Conservation (phyloP, 2,113 vertebrate species). For the Monarcha castaneiventris region DNA sequence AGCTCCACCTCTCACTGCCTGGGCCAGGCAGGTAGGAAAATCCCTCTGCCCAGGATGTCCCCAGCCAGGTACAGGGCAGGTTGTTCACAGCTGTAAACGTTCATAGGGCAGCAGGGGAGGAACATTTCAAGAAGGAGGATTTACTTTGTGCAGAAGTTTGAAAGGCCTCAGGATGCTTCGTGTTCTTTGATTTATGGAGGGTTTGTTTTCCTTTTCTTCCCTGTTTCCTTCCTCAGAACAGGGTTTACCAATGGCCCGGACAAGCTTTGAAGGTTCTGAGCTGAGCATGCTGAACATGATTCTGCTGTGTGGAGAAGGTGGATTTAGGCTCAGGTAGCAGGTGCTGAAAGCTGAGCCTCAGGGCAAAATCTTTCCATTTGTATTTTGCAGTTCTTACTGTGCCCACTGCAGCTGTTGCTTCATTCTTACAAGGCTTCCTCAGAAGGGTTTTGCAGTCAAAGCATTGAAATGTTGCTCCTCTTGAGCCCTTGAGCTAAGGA, state of each 20-base stretch:
- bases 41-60: background rate
- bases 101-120: background rate
- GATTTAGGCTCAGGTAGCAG: background rate
- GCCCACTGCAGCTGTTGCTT: background rate
- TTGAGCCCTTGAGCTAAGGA: background rate
- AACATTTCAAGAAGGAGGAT: conserved; percentile 34
- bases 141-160: conserved; percentile 1
- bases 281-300: background rate
- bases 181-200: conserved; percentile 6
- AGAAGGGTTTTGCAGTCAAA: background rate
- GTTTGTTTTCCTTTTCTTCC: background rate
- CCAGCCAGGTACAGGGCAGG: background rate
- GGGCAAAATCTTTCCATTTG: background rate
- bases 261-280: background rate
- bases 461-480: background rate
- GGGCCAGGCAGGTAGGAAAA: background rate
- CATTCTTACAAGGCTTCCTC: background rate
- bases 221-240: background rate
- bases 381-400: background rate
- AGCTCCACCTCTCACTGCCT: background rate
- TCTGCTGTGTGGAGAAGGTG: background rate
- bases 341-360: background rate
- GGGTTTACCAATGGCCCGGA: background rate
- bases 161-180: background rate
- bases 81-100: background rate